Evolutionary conservation across 2,113 vertebrate species (phyloP), one percentile per base, ranked within the genome.

Genomic region (Hyperopisus bebe): DNA sequence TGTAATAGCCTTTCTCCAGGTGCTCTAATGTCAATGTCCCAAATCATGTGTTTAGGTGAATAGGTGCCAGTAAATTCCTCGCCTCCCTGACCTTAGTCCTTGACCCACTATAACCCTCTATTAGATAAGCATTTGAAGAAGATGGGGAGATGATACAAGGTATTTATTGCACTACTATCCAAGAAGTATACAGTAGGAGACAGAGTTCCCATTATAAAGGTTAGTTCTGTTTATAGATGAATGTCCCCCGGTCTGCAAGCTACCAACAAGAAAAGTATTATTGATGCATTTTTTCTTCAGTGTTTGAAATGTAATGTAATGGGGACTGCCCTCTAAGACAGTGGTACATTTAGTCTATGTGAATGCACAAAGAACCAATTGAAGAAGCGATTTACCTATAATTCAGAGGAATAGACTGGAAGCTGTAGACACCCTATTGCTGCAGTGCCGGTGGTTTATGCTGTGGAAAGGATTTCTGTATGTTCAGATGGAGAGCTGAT

Each of bases 341-440:
- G n/a, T 70, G 77, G 77, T 9, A 82, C 31, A 82, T 82, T 82
- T 82, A 82, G 15, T 42, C 77, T 82, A 17, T 44, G 19, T 82
- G 39, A 24, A 82, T 17, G 5, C 9, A 44, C 15, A 82, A 82
- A 82, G 42, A 44, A 82, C 17, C n/a, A 82, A 9, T 8, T 44
- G 93, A 91, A 93, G 91, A 94, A 95, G 93, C 93, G 92, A 95
- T 95, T 96, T 93, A 93, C 91, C 94, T 93, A 92, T 92, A 94
- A 94, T 95, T 95, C 93, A 91, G 91, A 24, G 92, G 91, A 92
- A 93, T 90, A 92, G 92, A 87, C 92, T 92, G 94, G 11, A 90
- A 91, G 89, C 62, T 70, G 62, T 70, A 70, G 62, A 70, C 27
- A 31, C 62, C 10, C 62, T 92, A 92, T 92, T 94, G 93, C 77